Conservation (phyloP, 2,797 vertebrate genomes). For the Vultur gryphus region DNA sequence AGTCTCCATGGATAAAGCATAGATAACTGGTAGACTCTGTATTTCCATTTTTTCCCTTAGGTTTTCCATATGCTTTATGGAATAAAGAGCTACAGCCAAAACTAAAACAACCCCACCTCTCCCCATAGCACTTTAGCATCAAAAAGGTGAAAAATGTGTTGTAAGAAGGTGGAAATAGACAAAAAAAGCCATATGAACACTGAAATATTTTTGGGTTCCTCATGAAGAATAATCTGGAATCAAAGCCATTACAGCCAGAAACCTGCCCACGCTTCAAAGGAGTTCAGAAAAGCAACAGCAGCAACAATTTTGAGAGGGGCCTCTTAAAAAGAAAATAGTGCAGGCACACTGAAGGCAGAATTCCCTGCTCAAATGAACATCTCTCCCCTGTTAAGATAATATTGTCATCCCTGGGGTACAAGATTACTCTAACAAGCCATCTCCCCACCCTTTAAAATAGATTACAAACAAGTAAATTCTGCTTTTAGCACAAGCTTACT, state of each 20-base stretch:
- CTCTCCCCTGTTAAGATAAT: background rate
- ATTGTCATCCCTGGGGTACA: background rate
- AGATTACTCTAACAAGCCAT: background rate
- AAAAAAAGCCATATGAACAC: background rate
- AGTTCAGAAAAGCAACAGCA: background rate
- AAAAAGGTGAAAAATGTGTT: background rate
- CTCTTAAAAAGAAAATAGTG: background rate
- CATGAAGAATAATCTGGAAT: background rate
- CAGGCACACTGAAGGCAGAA: background rate
- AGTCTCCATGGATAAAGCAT: background rate
- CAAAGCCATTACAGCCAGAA: background rate
- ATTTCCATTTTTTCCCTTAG: background rate
- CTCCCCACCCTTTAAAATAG: background rate
- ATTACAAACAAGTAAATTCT: background rate
- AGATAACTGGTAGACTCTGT: background rate
- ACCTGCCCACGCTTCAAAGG: background rate
- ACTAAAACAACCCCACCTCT: background rate
- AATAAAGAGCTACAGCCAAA: background rate
- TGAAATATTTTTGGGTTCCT: background rate
- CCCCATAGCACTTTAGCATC: background rate
- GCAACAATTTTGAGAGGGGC: background rate
- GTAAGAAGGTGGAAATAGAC: background rate
- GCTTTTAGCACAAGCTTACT: background rate
- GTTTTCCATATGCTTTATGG: background rate
- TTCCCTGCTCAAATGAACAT: background rate